A percentile compares a stretch with the other conserved stretches of the same genome.
phyloP scores from a whole-genome alignment of 2,888 invertebrate genomes.

The Neoitamus cyanurus region DNA sequence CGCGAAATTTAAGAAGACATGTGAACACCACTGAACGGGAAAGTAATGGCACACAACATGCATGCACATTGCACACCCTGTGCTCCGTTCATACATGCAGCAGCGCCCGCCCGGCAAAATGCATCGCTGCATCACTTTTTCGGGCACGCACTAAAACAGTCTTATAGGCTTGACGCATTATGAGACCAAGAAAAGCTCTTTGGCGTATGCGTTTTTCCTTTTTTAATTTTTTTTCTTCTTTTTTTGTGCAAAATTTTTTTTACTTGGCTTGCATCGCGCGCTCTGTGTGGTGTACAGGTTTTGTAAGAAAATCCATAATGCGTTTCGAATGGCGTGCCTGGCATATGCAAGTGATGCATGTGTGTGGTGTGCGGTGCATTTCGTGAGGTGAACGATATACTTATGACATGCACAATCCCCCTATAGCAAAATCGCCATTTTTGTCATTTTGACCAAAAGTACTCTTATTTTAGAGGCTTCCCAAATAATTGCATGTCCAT shows the following conservation, averaged over 20 bases:
- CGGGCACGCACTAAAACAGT: constrained; percentile 41
- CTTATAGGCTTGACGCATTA: constrained; percentile 18
- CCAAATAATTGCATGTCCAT: constrained; percentile 15
- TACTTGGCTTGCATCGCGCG: neutral
- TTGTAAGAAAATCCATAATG: constrained; percentile 43
- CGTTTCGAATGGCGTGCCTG: constrained; percentile 21
- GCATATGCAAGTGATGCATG: constrained; percentile 21
- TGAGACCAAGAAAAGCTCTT: constrained; percentile 35
- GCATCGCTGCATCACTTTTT: constrained; percentile 23
- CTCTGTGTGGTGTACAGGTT: constrained; percentile 19
- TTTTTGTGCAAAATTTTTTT: neutral
- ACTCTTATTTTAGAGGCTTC: neutral
- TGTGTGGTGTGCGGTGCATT: constrained; percentile 24
- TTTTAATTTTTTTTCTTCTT: neutral
- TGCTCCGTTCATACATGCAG: neutral
- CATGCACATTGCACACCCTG: constrained; percentile 12
- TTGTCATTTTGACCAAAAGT: constrained; percentile 33
- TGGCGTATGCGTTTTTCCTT: constrained; percentile 11
- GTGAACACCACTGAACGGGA: constrained; percentile 35
- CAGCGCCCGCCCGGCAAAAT: neutral
- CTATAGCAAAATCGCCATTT: constrained; percentile 23
- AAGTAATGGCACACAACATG: neutral
- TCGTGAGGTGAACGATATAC: constrained; percentile 37
- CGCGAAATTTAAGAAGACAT: constrained; percentile 41
- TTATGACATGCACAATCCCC: constrained; percentile 29